Evolutionary conservation across 2,797 vertebrate species (phyloP), one percentile per base, ranked within the genome.

Genomic region (Lepilemur ruficaudatus): DNA sequence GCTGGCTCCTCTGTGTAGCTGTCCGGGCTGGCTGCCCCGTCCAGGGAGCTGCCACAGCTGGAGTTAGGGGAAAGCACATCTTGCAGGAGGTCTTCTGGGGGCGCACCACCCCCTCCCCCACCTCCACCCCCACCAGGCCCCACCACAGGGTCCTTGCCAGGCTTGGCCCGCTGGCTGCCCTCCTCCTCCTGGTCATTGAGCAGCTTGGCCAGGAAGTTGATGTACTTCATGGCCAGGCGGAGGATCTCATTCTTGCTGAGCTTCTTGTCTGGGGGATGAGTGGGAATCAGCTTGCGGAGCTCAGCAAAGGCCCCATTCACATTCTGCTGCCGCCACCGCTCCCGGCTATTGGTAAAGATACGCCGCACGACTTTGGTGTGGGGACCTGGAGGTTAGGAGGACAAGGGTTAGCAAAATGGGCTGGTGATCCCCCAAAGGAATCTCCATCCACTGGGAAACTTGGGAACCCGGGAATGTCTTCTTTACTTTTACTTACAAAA

Each of bases 211-310:
- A 99, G 98, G 98, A 99, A 99, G 98, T 98, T 98, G 98, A 99
- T 99, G 98, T 99, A 99, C 92, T 99, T 99, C 98, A 99, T 99
- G 12, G 99, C 99, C 78, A 99, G 98, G 50, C 99, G 99, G 65
- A 99, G 98, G 96, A 99, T 99, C 98, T 99, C 99, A 0, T 99
- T 99, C 98, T 99, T 99, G 98, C 99, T 99, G 63, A 99, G 99
- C 97, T 99, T 99, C 98, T 99, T 99, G 98, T 99, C 99, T 0
- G 99, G 99, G 0, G 99, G 99, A 93, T 99, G 99, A 0, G 99
- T 99, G 69, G 99, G 99, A 84, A 99, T 98, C 96, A 99, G 99
- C 85, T 99, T 98, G 67, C 99, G 99, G 84, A 99, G 99, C 97
- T 99, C 99, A 0, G 99, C 98, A 1, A 99, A 99, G 0, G 99